Base-by-base conservation (phyloP, 2,113 vertebrate species). In the Ivindomyrus marchei region DNA sequence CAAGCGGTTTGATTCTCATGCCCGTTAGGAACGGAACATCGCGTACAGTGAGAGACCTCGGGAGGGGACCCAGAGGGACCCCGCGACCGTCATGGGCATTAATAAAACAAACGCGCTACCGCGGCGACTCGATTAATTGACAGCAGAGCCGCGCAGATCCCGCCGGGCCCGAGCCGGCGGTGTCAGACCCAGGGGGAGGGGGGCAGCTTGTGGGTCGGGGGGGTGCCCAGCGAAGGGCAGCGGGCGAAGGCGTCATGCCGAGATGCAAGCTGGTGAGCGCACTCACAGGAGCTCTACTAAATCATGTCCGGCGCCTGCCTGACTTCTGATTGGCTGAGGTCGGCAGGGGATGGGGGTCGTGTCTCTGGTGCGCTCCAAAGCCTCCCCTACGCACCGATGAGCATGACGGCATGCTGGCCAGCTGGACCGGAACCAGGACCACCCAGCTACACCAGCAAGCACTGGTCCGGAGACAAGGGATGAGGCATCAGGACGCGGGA, bases 271-370 rank as follows among this genome's bases (percentile, higher is more conserved):
- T 90, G 90, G 90, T 56, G 6, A 49, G 10, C 8, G 9, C 27
- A 15, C 53, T 39, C 31, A 39, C 10, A 24, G 27, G n/a, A 49
- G 80, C 88, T 90, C 52, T 56, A 19, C 66, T 80, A 62, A 88
- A 90, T 58, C 15, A 70, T 85, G 90, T 85, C 53, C 74, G 85
- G 85, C 85, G 31, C 89, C 85, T 70, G 85, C 85, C 66, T 90
- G 90, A 88, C 49, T 88, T 88, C 50, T 88, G 70, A 70, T 70
- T 83, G 66, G 31, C 21, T 24, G 39, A 66, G 36, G 83, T 42
- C 39, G 42, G 83, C 39, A 47, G 58, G 21, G 88, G 45, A 66
- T 19, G 56, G 50, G 50, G 52, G 87, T 85, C 46, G 47, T 50
- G 53, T 15, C 31, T 53, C 27, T 56, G 27, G 86, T 15, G 50